phyloP scores from a whole-genome alignment of 2,888 invertebrate genomes.

The Exephanes ischioxanthus region DNA sequence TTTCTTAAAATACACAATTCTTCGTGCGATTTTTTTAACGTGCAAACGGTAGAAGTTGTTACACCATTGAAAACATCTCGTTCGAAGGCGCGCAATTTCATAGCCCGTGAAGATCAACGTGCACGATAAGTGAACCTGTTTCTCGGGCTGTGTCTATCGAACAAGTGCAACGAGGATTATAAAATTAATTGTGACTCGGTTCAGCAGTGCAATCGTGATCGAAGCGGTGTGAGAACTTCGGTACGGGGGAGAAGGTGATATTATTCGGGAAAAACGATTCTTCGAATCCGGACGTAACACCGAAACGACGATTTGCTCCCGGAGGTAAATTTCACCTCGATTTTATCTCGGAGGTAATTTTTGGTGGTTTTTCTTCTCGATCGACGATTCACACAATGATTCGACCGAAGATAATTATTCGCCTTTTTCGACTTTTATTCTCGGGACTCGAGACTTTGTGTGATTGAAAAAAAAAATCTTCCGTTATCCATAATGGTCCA shows the following conservation, averaged over 20 bases:
- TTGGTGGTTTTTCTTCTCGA: neutral
- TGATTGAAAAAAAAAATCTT: too few relatives aligned
- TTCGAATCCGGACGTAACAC: conserved; percentile 4
- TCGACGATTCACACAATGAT: neutral
- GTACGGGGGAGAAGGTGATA: neutral
- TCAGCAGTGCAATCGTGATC: conserved; percentile 58
- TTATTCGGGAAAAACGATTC: conserved; percentile 11
- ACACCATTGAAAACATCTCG: neutral
- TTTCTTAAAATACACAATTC: neutral
- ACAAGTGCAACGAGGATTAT: conserved; percentile 59
- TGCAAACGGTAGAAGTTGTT: neutral
- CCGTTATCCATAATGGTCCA: too few relatives aligned
- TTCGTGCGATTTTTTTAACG: conserved; percentile 2
- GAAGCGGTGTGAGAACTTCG: conserved; percentile 21
- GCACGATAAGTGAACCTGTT: conserved; percentile 44
- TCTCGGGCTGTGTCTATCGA: conserved; percentile 23
- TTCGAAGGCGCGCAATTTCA: neutral
- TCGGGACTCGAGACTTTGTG: too few relatives aligned
- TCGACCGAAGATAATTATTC: too few relatives aligned
- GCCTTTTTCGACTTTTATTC: too few relatives aligned
- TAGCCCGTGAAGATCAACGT: conserved; percentile 41
- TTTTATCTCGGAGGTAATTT: neutral
- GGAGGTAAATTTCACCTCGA: conserved; percentile 46
- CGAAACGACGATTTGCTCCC: neutral
- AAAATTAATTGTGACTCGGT: conserved; percentile 51